A percentile compares a stretch with the other conserved stretches of the same genome.
Conservation (phyloP, 2,888 invertebrate genomes). For the Chesias legatella region DNA sequence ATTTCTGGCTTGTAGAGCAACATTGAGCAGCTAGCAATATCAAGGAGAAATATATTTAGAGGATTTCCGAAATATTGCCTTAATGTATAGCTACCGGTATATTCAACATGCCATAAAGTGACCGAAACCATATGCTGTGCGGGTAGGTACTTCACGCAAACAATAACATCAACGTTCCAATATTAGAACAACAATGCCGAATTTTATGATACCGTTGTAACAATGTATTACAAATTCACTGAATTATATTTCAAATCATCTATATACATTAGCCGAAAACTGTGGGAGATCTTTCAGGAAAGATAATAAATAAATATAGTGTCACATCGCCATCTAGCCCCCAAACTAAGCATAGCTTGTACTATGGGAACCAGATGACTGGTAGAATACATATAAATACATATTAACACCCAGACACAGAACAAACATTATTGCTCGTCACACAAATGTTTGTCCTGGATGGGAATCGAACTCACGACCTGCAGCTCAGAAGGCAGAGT, state of each 20-base stretch:
- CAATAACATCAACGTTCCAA: conserved; percentile 48
- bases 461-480: too few species aligned
- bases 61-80: conserved; percentile 21
- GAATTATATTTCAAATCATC: background rate
- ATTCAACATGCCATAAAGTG: conserved; percentile 43
- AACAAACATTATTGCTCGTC: too few species aligned
- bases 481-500: too few species aligned
- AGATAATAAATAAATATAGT: too few species aligned
- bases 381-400: too few species aligned
- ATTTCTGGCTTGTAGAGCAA: conserved; percentile 5
- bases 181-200: conserved; percentile 41
- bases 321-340: too few species aligned
- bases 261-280: too few species aligned
- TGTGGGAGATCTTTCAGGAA: too few species aligned
- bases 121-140: conserved; percentile 42
- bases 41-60: conserved; percentile 14
- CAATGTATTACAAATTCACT: conserved; percentile 13
- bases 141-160: conserved; percentile 40
- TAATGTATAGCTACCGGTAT: conserved; percentile 31
- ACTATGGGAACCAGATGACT: too few species aligned
- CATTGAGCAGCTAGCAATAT: conserved; percentile 6
- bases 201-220: conserved; percentile 14
- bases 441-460: too few species aligned
- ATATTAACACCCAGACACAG: too few species aligned
- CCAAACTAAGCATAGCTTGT: too few species aligned